phyloP scores from a whole-genome alignment of 30 jellyfish, hydroid and myxozoan genomes.

The Euphysa ruthae region DNA sequence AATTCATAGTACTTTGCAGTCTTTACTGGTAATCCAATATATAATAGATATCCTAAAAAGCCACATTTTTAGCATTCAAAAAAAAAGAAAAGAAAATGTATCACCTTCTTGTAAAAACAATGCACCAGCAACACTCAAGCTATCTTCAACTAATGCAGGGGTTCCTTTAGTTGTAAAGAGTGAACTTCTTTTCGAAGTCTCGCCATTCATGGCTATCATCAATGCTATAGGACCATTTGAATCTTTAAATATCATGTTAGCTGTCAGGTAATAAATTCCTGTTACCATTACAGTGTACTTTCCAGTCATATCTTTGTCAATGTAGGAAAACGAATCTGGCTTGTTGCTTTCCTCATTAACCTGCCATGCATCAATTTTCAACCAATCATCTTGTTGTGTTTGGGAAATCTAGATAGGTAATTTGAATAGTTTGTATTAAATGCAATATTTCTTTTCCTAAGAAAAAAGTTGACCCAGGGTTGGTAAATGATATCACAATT shows the following conservation, averaged over 20 bases:
- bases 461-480: no score
- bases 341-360: conserved; percentile 8
- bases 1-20: no score
- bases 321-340: conserved; percentile 44
- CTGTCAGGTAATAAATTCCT: conserved; percentile 63
- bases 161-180: conserved; percentile 77
- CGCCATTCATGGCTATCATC: conserved; percentile 58
- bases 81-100: not conserved
- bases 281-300: conserved; percentile 49
- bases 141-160: conserved; percentile 47
- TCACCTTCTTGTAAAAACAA: conserved; percentile 42
- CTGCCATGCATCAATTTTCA: conserved; percentile 39
- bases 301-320: conserved; percentile 39
- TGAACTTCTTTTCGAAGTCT: conserved; percentile 51
- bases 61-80: not conserved
- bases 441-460: not conserved
- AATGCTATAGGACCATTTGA: conserved; percentile 48
- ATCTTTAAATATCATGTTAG: conserved; percentile 51
- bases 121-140: conserved; percentile 70
- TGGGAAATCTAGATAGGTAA: conserved; percentile 23
- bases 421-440: not conserved
- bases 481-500: no score
- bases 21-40: no score
- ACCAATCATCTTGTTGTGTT: conserved; percentile 54
- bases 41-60: no score